phyloP scores from a whole-genome alignment of 2,113 vertebrate species.

The Psittacus erithacus region DNA sequence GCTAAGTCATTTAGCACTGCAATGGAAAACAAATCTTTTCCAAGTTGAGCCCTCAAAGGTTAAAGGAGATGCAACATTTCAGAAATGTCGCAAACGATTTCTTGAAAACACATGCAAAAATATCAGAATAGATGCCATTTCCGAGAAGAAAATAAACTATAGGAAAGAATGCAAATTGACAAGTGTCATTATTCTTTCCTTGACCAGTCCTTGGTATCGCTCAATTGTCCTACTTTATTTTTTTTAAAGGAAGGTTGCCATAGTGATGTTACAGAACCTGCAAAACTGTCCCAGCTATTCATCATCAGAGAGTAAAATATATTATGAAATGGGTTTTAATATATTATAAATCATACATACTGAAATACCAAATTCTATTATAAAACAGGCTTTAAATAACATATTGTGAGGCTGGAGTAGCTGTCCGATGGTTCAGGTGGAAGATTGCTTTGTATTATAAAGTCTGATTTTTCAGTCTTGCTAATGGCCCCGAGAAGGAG shows the following conservation, averaged over 20 bases:
- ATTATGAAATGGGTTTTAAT: conserved; percentile 62
- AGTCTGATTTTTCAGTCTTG: conserved; percentile 11
- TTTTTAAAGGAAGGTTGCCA: conserved; percentile 42
- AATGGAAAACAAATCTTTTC: conserved; percentile 13
- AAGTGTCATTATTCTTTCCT: conserved; percentile 60
- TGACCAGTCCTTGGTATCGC: conserved; percentile 48
- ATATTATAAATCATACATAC: conserved; percentile 60
- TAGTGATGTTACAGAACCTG: conserved; percentile 42
- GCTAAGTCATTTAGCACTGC: neutral
- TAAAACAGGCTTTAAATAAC: conserved; percentile 69
- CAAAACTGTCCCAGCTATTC: conserved; percentile 56
- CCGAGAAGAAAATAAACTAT: conserved; percentile 51
- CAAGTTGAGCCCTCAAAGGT: conserved; percentile 25
- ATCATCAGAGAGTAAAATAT: conserved; percentile 66
- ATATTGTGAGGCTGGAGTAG: conserved; percentile 5
- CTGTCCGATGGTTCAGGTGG: conserved; percentile 15
- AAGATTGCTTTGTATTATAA: conserved; percentile 34
- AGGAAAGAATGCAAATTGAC: conserved; percentile 53
- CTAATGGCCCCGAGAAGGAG: neutral
- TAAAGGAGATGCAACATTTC: conserved; percentile 47
- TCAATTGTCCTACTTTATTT: conserved; percentile 17
- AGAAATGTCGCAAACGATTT: neutral
- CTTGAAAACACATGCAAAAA: conserved; percentile 19
- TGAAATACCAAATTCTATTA: conserved; percentile 59
- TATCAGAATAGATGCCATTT: conserved; percentile 13